Percentiles rank a stretch among this genome's conserved stretches.
Evolutionary conservation across 2,888 invertebrate species (phyloP).

Genomic region (Carcina quercana): DNA sequence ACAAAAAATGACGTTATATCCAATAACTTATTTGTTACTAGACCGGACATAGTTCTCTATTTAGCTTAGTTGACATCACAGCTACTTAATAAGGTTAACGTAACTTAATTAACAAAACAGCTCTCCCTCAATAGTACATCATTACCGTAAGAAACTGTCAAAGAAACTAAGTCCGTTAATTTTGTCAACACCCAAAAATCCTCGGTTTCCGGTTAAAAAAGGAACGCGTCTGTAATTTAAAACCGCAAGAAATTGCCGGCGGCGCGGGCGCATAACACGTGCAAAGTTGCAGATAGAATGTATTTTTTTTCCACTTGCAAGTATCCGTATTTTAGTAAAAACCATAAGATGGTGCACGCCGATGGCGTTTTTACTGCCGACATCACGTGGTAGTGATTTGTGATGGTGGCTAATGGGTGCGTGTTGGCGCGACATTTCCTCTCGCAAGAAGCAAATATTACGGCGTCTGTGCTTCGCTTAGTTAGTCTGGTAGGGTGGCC

Average conservation of each 20-base stretch:
- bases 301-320: slow-evolving; percentile 42
- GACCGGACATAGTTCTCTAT: no score
- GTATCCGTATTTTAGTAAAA: slow-evolving; percentile 36
- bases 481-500: slow-evolving; percentile 5
- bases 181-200: slow-evolving; percentile 49
- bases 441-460: slow-evolving; percentile 17
- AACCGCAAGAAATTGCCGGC: slow-evolving; percentile 59
- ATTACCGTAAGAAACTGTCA: slow-evolving; percentile 29
- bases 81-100: no score
- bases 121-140: no score
- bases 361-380: slow-evolving; percentile 33
- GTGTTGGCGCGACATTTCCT: slow-evolving; percentile 55
- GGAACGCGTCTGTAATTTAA: slow-evolving; percentile 59
- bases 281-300: slow-evolving; percentile 44
- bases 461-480: slow-evolving; percentile 23
- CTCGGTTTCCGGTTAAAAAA: slow-evolving; percentile 63
- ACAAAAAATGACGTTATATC: no score
- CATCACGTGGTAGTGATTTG: slow-evolving; percentile 66
- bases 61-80: no score
- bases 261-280: slow-evolving; percentile 35
- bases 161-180: slow-evolving; percentile 38
- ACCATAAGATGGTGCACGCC: no score
- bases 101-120: no score
- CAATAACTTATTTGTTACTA: no score
- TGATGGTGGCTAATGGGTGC: slow-evolving; percentile 46